phyloP scores from a whole-genome alignment of 2,888 invertebrate genomes.

The Acleris cristana region DNA sequence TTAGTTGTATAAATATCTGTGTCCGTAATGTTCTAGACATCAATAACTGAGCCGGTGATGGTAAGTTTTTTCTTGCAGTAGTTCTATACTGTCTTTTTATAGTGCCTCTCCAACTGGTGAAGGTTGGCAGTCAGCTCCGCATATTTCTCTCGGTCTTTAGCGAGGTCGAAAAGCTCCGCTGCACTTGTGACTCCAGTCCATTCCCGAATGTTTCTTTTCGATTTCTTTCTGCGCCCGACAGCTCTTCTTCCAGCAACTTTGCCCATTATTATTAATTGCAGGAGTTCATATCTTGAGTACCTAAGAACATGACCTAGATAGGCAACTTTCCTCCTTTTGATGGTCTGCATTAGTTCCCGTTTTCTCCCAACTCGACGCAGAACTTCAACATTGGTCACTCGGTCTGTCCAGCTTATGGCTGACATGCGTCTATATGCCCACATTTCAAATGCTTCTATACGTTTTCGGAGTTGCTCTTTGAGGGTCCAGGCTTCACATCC shows the following conservation, averaged over 20 bases:
- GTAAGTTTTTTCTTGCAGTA: no score
- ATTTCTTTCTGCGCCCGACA: background rate
- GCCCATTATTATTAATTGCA: background rate
- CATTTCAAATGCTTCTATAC: slow-evolving; percentile 19
- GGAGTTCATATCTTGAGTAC: background rate
- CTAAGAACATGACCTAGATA: background rate
- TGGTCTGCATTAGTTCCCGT: background rate
- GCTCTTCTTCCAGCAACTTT: background rate
- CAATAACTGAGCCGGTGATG: background rate
- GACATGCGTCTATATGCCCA: background rate
- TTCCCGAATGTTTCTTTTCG: no score
- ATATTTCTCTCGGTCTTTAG: no score
- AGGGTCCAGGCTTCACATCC: slow-evolving; percentile 18
- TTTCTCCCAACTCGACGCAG: background rate
- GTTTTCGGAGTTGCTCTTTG: slow-evolving; percentile 5
- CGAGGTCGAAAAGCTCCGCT: no score
- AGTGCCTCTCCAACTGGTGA: no score
- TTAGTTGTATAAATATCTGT: background rate
- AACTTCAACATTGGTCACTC: background rate
- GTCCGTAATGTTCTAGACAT: background rate
- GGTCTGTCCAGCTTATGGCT: no score
- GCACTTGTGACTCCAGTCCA: no score
- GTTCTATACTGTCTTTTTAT: no score
- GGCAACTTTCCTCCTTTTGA: background rate
- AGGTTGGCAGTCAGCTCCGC: no score